Percentiles rank a stretch among this genome's conserved stretches.
Evolutionary conservation across 2,797 vertebrate genomes (phyloP).

Genomic region (Steatocranus sp.): DNA sequence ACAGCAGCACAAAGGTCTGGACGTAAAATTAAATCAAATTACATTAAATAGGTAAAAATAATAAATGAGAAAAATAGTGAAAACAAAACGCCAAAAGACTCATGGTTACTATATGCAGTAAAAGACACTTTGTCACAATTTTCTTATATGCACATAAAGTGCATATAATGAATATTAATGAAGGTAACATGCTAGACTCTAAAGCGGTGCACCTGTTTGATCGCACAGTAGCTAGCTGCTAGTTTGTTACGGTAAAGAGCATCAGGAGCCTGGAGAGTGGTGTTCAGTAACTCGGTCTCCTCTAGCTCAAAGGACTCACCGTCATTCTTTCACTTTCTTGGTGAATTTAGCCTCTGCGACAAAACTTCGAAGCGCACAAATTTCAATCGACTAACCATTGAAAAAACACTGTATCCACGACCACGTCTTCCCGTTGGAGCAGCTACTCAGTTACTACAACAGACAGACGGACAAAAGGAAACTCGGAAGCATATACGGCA

Average conservation of each 20-base stretch:
- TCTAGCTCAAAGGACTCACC: background rate
- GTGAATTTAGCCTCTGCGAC: accelerated
- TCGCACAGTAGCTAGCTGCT: background rate
- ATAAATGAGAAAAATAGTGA: background rate
- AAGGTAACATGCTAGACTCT: background rate
- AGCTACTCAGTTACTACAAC: slow-evolving; percentile 23
- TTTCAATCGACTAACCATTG: background rate
- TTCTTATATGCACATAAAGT: background rate
- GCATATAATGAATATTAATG: background rate
- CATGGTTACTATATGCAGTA: background rate
- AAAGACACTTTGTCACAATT: background rate
- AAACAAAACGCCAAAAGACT: background rate
- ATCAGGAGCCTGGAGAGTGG: no score
- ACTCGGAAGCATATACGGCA: accelerated
- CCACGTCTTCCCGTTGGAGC: background rate
- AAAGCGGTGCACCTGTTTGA: background rate
- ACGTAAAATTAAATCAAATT: background rate
- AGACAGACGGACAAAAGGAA: background rate
- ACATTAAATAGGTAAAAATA: background rate
- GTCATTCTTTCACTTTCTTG: background rate
- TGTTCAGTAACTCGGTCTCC: background rate
- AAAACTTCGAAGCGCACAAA: background rate
- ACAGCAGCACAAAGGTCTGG: background rate
- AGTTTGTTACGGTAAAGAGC: background rate
- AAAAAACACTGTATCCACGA: background rate